phyloP scores from a whole-genome alignment of 2,888 invertebrate genomes.

The Osedax frankpressi region DNA sequence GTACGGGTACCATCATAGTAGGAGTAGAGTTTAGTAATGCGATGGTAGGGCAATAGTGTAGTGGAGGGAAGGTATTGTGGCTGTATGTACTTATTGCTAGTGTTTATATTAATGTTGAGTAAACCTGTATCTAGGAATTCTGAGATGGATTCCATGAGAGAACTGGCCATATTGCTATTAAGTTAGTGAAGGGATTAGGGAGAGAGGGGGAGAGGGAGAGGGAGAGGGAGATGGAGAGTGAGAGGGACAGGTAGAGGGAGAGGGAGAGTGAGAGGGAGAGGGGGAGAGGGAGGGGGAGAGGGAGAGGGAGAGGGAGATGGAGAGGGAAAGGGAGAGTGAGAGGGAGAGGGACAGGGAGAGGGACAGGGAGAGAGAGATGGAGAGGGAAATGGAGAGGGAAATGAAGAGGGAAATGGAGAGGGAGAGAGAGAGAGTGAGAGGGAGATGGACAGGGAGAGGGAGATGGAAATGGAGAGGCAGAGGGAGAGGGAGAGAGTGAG shows the following conservation, averaged over 20 bases:
- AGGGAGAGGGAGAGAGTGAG: background rate
- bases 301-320: background rate
- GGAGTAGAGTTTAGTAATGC: background rate
- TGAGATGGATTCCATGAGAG: constrained; percentile 50
- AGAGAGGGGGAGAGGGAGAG: too few relatives aligned
- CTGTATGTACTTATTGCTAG: background rate
- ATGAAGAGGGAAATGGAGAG: background rate
- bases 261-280: too few relatives aligned
- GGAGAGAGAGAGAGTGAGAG: background rate
- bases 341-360: background rate
- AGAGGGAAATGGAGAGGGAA: background rate
- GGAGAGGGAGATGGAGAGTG: too few relatives aligned
- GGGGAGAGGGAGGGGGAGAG: background rate
- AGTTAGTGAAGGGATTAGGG: too few relatives aligned
- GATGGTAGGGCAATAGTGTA: background rate
- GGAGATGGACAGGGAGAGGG: background rate
- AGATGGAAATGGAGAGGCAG: background rate
- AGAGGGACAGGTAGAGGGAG: too few relatives aligned
- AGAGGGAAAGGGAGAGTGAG: background rate
- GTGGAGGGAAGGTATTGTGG: background rate
- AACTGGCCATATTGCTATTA: constrained; percentile 50
- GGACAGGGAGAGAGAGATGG: background rate
- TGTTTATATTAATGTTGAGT: background rate
- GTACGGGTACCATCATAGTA: too few relatives aligned
- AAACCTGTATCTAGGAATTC: constrained; percentile 48